Percentiles rank a stretch among this genome's conserved stretches.
These are phyloP conservation scores for Chalcis sispes DNA, from an alignment of 2,888 invertebrate species.

Conservation along the genomic window DNA sequence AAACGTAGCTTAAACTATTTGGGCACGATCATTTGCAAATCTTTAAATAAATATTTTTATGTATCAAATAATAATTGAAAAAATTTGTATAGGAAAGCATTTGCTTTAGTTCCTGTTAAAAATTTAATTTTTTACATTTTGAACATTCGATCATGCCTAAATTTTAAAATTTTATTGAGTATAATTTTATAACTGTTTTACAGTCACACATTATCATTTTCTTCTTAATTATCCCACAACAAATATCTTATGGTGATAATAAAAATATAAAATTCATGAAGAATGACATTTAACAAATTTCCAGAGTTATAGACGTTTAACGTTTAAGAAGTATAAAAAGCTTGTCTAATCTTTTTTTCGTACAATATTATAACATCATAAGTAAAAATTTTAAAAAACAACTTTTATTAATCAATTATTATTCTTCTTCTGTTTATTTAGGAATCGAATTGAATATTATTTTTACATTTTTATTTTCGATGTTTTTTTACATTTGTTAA, in stretches of 20 bases:
- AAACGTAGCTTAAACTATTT: slow-evolving; percentile 44
- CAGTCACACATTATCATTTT: slow-evolving; percentile 29
- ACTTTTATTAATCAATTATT: too few relatives aligned
- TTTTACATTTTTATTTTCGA: too few relatives aligned
- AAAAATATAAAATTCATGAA: slow-evolving; percentile 14
- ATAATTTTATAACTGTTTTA: slow-evolving; percentile 17
- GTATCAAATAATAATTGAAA: not conserved
- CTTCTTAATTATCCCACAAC: slow-evolving; percentile 7
- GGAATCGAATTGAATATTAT: too few relatives aligned
- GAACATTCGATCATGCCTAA: slow-evolving; percentile 30
- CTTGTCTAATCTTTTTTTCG: slow-evolving; percentile 9
- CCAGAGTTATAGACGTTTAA: slow-evolving; percentile 27
- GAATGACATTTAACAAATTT: slow-evolving; percentile 36
- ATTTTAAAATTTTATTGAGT: slow-evolving; percentile 19
- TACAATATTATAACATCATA: not conserved
- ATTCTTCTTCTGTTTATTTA: too few relatives aligned
- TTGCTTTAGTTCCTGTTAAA: not conserved
- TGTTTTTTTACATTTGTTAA: too few relatives aligned
- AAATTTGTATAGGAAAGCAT: slow-evolving; percentile 4
- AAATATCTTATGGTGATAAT: slow-evolving; percentile 2
- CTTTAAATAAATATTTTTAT: slow-evolving; percentile 15
- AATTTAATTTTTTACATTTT: not conserved
- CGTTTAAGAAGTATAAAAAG: slow-evolving; percentile 45
- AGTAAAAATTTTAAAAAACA: not conserved
- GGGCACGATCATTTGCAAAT: slow-evolving; percentile 31